These are phyloP conservation scores for Hycleus phaleratus DNA, from an alignment of 1,140 invertebrate genomes.

Conservation along the genomic window DNA sequence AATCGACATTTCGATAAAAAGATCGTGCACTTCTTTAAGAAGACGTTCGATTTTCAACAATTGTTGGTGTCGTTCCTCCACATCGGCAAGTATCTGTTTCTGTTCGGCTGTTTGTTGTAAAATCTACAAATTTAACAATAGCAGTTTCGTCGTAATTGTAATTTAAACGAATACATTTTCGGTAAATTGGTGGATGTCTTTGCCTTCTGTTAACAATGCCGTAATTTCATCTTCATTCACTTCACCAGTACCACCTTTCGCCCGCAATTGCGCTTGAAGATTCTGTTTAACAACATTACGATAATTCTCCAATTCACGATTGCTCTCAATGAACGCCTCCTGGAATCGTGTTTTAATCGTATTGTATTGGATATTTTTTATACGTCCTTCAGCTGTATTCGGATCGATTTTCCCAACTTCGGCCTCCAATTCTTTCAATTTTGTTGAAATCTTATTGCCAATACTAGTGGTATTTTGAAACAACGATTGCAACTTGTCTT, in stretches of 20 bases:
- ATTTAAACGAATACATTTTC: constrained; percentile 28
- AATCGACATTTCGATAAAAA: constrained; percentile 74
- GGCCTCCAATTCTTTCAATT: constrained; percentile 28
- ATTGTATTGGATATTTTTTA: constrained; percentile 31
- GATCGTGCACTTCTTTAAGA: constrained; percentile 70
- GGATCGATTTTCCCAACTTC: constrained; percentile 19
- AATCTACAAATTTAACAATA: constrained; percentile 48
- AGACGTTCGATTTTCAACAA: constrained; percentile 76
- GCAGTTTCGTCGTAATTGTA: neutral
- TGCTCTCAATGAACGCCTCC: constrained; percentile 25
- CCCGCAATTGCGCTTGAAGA: constrained; percentile 25
- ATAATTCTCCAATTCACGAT: constrained; percentile 23
- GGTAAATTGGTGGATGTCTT: constrained; percentile 32
- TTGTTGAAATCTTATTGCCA: constrained; percentile 19
- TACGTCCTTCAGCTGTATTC: constrained; percentile 24
- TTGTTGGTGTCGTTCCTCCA: constrained; percentile 75
- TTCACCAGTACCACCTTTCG: constrained; percentile 23
- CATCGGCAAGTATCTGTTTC: constrained; percentile 70
- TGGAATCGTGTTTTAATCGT: constrained; percentile 27
- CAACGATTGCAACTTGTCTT: constrained; percentile 23
- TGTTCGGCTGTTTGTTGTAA: constrained; percentile 72
- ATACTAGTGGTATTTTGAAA: constrained; percentile 30
- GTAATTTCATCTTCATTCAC: constrained; percentile 25
- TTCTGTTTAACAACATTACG: constrained; percentile 21
- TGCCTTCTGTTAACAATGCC: constrained; percentile 20